Percentiles rank a stretch among this genome's conserved stretches.
These are phyloP conservation scores for Poecilobothrus nobilitatus DNA, from an alignment of 2,888 invertebrate species.

Conservation along the genomic window DNA sequence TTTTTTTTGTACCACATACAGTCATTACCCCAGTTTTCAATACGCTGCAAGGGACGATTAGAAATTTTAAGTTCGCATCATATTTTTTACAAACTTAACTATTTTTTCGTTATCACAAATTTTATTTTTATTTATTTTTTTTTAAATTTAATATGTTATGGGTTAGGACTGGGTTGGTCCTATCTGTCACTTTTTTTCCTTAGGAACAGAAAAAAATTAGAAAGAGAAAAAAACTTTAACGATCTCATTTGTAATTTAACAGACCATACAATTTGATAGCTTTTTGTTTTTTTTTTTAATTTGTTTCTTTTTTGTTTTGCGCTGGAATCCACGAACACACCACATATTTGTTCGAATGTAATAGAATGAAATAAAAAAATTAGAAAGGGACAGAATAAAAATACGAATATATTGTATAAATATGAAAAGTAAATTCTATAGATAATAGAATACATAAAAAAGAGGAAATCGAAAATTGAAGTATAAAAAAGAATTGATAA, in stretches of 20 bases:
- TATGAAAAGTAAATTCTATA: too few relatives aligned
- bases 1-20: too few relatives aligned
- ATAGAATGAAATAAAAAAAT: neutral
- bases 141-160: neutral
- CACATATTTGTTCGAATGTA: too few relatives aligned
- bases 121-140: neutral
- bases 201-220: too few relatives aligned
- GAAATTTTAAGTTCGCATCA: neutral
- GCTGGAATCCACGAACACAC: too few relatives aligned
- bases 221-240: neutral
- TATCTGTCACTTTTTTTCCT: neutral
- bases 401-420: neutral
- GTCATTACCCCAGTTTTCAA: too few relatives aligned
- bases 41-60: neutral
- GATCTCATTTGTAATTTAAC: slow-evolving; percentile 1
- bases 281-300: neutral
- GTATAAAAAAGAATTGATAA: too few relatives aligned
- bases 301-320: too few relatives aligned
- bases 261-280: neutral
- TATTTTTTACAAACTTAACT: neutral
- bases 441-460: too few relatives aligned
- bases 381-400: neutral
- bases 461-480: too few relatives aligned
- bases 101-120: too few relatives aligned
- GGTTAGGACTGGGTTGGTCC: neutral